These are phyloP conservation scores for Cephonodes hylas DNA, from an alignment of 2,888 invertebrate species.

Conservation along the genomic window DNA sequence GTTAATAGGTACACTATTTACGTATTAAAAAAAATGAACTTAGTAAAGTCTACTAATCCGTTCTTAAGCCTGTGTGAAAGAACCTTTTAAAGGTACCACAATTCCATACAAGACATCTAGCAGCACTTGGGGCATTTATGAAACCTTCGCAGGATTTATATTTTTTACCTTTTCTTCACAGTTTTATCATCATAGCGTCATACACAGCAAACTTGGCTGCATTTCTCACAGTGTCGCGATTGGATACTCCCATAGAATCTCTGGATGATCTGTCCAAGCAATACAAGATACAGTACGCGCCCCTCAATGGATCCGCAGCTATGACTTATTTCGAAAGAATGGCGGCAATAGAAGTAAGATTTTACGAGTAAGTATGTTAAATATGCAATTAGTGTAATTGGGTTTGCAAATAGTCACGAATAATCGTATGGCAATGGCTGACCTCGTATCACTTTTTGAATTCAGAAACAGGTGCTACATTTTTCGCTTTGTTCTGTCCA, in stretches of 20 bases:
- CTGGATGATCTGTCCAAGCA: conserved; percentile 97
- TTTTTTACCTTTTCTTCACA: too few species aligned
- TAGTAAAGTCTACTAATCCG: too few species aligned
- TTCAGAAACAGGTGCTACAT: neutral
- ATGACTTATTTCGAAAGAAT: conserved; percentile 97
- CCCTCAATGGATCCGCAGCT: conserved; percentile 91
- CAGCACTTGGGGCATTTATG: too few species aligned
- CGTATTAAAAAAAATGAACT: too few species aligned
- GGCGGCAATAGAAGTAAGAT: conserved; percentile 96
- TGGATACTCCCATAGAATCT: conserved; percentile 95
- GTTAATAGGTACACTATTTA: too few species aligned
- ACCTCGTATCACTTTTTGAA: neutral
- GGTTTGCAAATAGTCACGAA: neutral
- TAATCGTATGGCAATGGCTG: neutral
- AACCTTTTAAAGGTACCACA: too few species aligned
- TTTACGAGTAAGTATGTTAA: conserved; percentile 90
- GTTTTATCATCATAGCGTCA: conserved; percentile 98
- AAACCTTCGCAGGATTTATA: neutral
- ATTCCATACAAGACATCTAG: too few species aligned
- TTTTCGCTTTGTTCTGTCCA: neutral
- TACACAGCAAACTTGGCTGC: conserved; percentile 99
- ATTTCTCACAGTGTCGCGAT: conserved; percentile 95
- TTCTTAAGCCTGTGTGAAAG: too few species aligned
- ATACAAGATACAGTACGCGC: conserved; percentile 97
- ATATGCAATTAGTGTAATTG: neutral